A percentile compares a stretch with the other conserved stretches of the same genome.
Conservation (phyloP, 2,113 vertebrate genomes). For the Leucosticte australis region DNA sequence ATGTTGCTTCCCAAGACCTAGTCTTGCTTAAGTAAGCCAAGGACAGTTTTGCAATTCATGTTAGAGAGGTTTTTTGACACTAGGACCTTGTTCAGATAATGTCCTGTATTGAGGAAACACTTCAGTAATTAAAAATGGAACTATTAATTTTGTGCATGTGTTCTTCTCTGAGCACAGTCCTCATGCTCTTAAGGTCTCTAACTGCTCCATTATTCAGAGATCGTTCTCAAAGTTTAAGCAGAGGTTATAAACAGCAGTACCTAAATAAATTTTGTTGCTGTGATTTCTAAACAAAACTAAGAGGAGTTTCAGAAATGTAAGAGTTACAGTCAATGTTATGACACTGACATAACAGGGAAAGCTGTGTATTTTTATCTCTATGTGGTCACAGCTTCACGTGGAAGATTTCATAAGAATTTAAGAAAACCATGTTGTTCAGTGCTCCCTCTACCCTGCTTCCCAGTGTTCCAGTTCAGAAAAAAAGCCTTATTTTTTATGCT, state of each 20-base stretch:
- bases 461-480: not conserved
- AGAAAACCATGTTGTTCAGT: not conserved
- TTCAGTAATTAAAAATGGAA: not conserved
- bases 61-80: not conserved
- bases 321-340: not conserved
- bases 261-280: not conserved
- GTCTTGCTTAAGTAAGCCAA: not conserved
- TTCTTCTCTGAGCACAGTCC: not conserved
- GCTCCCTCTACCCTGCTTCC: not conserved
- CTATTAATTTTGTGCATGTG: not conserved
- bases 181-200: not conserved
- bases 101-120: not conserved
- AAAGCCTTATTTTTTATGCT: not conserved
- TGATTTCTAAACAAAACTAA: not conserved
- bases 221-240: not conserved
- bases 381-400: accelerated
- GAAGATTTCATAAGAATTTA: not conserved
- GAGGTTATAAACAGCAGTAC: not conserved
- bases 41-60: not conserved
- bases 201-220: not conserved
- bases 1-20: not conserved
- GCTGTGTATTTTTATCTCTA: not conserved
- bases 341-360: not conserved
- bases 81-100: not conserved
- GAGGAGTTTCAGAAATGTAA: not conserved